Percentiles rank a stretch among this genome's conserved stretches.
These are phyloP conservation scores for Nudaria mundana DNA, from an alignment of 2,888 invertebrate species.

Conservation along the genomic window DNA sequence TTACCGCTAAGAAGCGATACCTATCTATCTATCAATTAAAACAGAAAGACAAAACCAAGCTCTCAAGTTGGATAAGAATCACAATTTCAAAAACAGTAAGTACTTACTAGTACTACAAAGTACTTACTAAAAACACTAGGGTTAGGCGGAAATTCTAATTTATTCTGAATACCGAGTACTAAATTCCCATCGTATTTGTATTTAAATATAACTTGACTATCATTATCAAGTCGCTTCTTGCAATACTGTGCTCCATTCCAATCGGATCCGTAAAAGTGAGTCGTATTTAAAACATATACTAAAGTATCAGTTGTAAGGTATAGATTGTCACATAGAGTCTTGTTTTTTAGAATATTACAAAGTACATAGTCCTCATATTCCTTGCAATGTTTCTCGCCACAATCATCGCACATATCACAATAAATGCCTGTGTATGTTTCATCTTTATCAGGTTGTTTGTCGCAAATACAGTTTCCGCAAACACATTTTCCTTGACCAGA, in stretches of 20 bases:
- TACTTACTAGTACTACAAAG: too few species aligned
- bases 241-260: slow-evolving; percentile 49
- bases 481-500: slow-evolving; percentile 83
- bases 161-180: slow-evolving; percentile 54
- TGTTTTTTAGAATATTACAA: slow-evolving; percentile 65
- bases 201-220: slow-evolving; percentile 48
- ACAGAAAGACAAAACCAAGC: too few species aligned
- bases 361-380: slow-evolving; percentile 86
- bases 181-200: slow-evolving; percentile 42
- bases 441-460: slow-evolving; percentile 46
- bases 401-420: slow-evolving; percentile 88
- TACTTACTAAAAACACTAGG: slow-evolving; percentile 59
- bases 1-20: too few species aligned
- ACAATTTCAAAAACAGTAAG: too few species aligned
- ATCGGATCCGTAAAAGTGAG: slow-evolving; percentile 37
- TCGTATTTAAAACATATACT: slow-evolving; percentile 40
- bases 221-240: slow-evolving; percentile 40
- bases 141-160: slow-evolving; percentile 44
- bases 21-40: too few species aligned
- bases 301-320: slow-evolving; percentile 32
- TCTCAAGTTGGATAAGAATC: too few species aligned
- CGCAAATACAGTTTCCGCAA: slow-evolving; percentile 86
- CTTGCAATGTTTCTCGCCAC: slow-evolving; percentile 84
- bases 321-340: slow-evolving; percentile 41
- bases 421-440: slow-evolving; percentile 79